Evolutionary conservation across 2,113 vertebrate species (phyloP), one percentile per base, ranked within the genome.

Genomic region (Syrrhaptes paradoxus): DNA sequence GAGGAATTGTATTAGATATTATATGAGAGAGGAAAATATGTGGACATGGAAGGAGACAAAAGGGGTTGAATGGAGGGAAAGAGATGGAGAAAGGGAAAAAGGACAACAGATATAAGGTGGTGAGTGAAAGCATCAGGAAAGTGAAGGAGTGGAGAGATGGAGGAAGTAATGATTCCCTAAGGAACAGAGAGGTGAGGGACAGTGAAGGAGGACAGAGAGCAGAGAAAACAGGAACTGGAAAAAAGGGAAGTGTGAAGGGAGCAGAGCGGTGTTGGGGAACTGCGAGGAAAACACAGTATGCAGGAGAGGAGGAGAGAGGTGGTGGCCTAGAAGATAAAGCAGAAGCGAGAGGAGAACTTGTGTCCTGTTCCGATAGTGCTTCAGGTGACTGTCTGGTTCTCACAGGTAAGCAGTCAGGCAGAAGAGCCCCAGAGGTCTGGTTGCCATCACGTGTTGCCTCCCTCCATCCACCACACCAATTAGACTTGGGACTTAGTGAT

Each of bases 1-100:
- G 78, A 94, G 52, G 52, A 92, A 83, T 92, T 88, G 36, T 43
- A 88, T 90, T 83, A 83, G 83, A 55, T 65, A 67, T 72, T 90
- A 48, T 45, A 59, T 36, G 54, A 91, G 45, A 78, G 21, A 54
- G 21, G 22, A 63, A 83, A 95, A 83, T 75, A 68, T 4, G 17
- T 88, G 62, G 58, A 67, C 20, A 63, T 3, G 7, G 52, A 19
- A 75, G 13, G 15, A 91, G 52, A 41, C 21, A 82, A 46, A 87
- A 87, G 24, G 31, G 13, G 13, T 17, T 85, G 65, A 85, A 70
- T 48, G 13, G 24, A 81, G n/a, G 28, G 14, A 54, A 71, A 70
- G 21, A 81, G 77, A 81, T 41, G 36, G 63, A 81, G 49, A 75
- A 70, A 73, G 18, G 10, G 15, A 26, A 43, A 75, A 89, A 86